Base-by-base conservation (phyloP, 2,888 invertebrate genomes). In the Griposia aprilina region DNA sequence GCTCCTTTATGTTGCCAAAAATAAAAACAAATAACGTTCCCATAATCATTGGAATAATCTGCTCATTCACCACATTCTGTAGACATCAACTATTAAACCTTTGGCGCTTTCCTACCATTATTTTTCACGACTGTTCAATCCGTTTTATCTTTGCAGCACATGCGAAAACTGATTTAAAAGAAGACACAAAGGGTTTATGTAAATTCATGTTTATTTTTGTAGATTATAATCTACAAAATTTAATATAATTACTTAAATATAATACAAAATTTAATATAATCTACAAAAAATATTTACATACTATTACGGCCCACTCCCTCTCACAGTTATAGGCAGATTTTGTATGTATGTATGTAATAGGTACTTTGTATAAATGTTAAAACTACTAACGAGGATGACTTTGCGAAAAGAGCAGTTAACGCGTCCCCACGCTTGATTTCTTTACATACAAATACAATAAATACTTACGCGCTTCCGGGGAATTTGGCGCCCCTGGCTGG, bases 111-210 rank as follows among this genome's bases (percentile, higher is more conserved):
- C 62, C 62, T 41, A 20, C 59, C 63, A 80, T 87, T 59, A 80
- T 66, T 80, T 81, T 86, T 88, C 76, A 86, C 36, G 82, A 76
- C 30, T 68, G 68, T 62, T 41, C 30, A 15, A 79, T n/a, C 60
- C 60, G 48, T 68, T 62, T 80, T 84, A 84, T 86, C 81, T 86
- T 13, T 23, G 45, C 70, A 65, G 65, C 57, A 71, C 82, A 80
- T 63, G 65, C 78, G 59, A 59, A 52, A 69, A 52, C 23, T 63
- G 30, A 60, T 45, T 10, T 45, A 10, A 45, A 45, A 45, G 10
- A 7, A 45, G 30, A 57, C 11, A 5, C 41, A 4, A n/a, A 48
- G 13, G 13, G 41, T 20, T 71, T 10, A 26, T 0, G 20, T 71
- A 11, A 26, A 15, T 66, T 15, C 17, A 17, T 36, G 11, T 63